Evolutionary conservation across 2,888 invertebrate species (phyloP).

Genomic region (Gasteruption jaculator): DNA sequence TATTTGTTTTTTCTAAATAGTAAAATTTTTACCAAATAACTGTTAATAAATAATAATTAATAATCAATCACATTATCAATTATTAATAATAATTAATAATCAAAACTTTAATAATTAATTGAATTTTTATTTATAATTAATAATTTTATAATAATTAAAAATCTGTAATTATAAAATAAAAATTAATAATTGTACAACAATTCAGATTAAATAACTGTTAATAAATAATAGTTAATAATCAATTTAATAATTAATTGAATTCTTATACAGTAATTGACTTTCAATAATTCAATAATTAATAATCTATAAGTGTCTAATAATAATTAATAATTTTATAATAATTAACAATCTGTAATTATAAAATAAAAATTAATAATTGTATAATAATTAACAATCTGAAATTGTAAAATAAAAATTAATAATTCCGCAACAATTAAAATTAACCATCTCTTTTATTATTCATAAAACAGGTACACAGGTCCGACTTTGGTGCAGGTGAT

Average conservation of each 20-base stretch:
- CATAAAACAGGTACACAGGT: slow-evolving; percentile 85
- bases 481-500: slow-evolving; percentile 82
- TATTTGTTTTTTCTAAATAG: neutral
- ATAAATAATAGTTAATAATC: no score
- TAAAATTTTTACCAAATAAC: neutral
- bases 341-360: no score
- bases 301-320: slow-evolving; percentile 7
- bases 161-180: slow-evolving; percentile 1
- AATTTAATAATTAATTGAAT: no score
- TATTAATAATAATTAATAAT: slow-evolving; percentile 2
- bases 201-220: neutral
- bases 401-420: no score
- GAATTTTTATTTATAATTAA: slow-evolving; percentile 1
- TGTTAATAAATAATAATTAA: slow-evolving; percentile 8
- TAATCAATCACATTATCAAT: slow-evolving; percentile 3
- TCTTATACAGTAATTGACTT: no score
- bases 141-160: neutral
- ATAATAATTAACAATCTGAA: no score
- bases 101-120: neutral
- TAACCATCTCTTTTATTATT: slow-evolving; percentile 10
- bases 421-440: no score
- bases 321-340: no score
- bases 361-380: no score
- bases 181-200: neutral
- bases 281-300: slow-evolving; percentile 1